Base-by-base conservation (phyloP, 35 echinoderm and acorn worm species). In the Hemicentrotus pulcherrimus region DNA sequence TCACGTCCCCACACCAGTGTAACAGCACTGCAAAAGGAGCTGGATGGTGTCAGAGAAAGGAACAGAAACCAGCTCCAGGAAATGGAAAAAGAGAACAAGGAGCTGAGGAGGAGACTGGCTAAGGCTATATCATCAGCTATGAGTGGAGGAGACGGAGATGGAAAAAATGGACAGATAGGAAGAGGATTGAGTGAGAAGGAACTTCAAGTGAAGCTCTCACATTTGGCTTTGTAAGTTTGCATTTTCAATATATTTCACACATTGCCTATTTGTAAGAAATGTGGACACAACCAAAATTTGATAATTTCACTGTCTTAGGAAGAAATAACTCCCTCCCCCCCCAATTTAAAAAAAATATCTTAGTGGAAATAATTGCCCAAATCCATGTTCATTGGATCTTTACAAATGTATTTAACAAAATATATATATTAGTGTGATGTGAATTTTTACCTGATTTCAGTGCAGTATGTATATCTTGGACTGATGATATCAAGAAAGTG, bases 1-100 rank as follows among this genome's bases (percentile, higher is more conserved):
- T 33, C 78, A 31, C 96, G 61, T 24, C 95, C 97, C 46, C 98
- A 98, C 61, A 95, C 97, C 33, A 96, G 94, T 28, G 92, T 95
- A 10, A n/a, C 91, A 30, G 71, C 95, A 11, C 30, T 96, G 46
- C 94, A 99, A 94, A 94, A 93, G 87, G 98, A 99, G 70, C 96
- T 99, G 8, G 65, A 97, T 15, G 91, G 91, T 85, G 92, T 94
- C 1, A 97, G 94, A 93, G 98, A 98, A 50, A 86, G 95, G 32
- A 92, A 96, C 94, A 88, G 87, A 32, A 96, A 61, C 32, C 94
- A 99, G 95, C 95, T 97, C 4, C 89, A 96, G 31, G 86, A 87
- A 24, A 15, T 96, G 70, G 59, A 96, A 78, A 78, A 45, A 31
- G 98, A 99, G 87, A 99, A 96, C 86, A 95, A 94, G 31, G 95